Evolutionary conservation across 2,113 vertebrate genomes (phyloP).

Genomic region (Willisornis vidua): DNA sequence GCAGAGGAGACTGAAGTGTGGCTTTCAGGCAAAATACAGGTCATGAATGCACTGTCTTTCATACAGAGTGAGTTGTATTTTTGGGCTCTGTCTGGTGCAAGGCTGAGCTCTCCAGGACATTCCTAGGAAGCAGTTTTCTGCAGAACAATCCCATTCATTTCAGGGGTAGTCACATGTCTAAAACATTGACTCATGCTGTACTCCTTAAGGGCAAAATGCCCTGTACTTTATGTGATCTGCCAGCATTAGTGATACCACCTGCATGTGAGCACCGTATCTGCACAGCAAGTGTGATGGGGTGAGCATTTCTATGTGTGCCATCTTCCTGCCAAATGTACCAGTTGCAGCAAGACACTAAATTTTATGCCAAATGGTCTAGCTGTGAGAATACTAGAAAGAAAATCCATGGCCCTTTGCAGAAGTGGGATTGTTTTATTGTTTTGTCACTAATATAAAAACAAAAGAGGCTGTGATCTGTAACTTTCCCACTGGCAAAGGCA

Average conservation of each 20-base stretch:
- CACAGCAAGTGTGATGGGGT: not conserved
- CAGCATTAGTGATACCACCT: not conserved
- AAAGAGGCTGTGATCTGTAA: not conserved
- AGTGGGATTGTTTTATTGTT: not conserved
- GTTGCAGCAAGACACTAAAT: not conserved
- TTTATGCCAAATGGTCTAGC: not conserved
- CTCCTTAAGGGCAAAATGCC: not conserved
- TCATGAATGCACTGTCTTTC: not conserved
- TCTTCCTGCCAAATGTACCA: not conserved
- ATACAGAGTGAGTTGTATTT: not conserved
- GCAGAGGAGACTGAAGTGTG: not conserved
- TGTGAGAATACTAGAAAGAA: not conserved
- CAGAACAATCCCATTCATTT: not conserved
- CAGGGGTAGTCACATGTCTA: not conserved
- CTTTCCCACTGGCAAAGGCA: not conserved
- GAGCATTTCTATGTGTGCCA: not conserved
- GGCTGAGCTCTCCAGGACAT: not conserved
- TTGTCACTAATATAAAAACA: not conserved
- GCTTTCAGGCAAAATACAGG: not conserved
- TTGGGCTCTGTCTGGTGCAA: not conserved
- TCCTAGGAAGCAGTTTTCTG: not conserved
- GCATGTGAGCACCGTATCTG: not conserved
- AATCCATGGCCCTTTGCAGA: not conserved
- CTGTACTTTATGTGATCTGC: not conserved
- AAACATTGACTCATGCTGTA: not conserved